phyloP scores from a whole-genome alignment of 2,797 vertebrate species.

The Stomatorhinus walkeri region DNA sequence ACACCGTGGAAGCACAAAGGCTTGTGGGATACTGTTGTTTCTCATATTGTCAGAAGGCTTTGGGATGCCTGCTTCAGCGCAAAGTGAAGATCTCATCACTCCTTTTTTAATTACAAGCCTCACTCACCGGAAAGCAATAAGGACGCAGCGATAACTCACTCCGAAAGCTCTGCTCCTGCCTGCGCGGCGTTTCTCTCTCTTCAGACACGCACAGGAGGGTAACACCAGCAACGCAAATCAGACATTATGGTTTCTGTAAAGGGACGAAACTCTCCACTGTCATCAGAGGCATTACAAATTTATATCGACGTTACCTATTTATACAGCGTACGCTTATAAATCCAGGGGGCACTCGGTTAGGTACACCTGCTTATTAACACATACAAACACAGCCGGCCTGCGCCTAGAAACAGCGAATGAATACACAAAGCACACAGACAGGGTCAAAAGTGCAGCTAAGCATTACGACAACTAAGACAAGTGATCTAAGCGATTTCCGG shows the following conservation, averaged over 20 bases:
- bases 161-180: background rate
- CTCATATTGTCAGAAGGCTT: slow-evolving; percentile 18
- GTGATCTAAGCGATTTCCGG: background rate
- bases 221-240: background rate
- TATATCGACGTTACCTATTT: background rate
- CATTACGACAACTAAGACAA: background rate
- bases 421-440: background rate
- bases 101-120: slow-evolving; percentile 21
- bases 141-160: slow-evolving; percentile 9
- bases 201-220: background rate
- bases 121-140: slow-evolving; percentile 18
- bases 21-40: slow-evolving; percentile 13
- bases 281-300: background rate
- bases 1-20: slow-evolving; percentile 7
- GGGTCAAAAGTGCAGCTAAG: background rate
- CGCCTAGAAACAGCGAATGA: background rate
- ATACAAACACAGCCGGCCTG: background rate
- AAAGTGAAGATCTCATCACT: slow-evolving; percentile 19
- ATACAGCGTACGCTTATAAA: background rate
- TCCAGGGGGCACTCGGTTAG: background rate
- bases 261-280: background rate
- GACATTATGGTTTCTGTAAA: background rate
- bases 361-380: background rate
- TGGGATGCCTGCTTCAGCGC: background rate
- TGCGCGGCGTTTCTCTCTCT: background rate